A percentile compares a stretch with the other conserved stretches of the same genome.
These are phyloP conservation scores for Calcarius ornatus DNA, from an alignment of 2,113 vertebrate genomes.

Conservation along the genomic window DNA sequence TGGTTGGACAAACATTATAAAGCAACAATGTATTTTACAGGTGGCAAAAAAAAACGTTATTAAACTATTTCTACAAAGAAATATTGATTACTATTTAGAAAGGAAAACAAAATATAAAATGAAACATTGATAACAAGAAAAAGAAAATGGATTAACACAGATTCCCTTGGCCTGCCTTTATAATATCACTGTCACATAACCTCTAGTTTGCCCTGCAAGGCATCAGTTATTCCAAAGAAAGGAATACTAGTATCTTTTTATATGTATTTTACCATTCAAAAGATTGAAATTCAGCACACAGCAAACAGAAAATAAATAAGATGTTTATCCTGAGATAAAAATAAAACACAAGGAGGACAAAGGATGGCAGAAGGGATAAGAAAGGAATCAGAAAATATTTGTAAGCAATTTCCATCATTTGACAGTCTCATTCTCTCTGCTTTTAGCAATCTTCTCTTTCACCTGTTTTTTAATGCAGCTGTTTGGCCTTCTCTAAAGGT, in stretches of 20 bases:
- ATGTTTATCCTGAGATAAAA: constrained; percentile 7
- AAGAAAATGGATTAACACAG: background rate
- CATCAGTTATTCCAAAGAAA: background rate
- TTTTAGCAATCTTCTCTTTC: constrained; percentile 3
- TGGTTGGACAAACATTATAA: background rate
- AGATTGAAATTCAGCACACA: background rate
- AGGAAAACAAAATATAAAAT: background rate
- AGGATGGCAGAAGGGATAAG: constrained; percentile 1
- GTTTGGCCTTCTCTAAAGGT: background rate
- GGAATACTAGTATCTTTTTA: background rate
- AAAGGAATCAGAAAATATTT: constrained; percentile 13
- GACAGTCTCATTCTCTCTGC: background rate
- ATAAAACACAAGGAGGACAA: constrained; percentile 5
- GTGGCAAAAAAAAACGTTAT: background rate
- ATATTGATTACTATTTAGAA: background rate
- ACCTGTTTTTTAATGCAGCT: background rate
- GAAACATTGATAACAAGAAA: background rate
- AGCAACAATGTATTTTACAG: background rate
- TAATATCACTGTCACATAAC: background rate
- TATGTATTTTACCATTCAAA: constrained; percentile 6
- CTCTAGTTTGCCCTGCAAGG: background rate
- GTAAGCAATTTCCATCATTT: background rate
- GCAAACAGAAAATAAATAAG: background rate
- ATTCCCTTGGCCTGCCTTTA: background rate
- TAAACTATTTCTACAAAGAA: background rate